Evolutionary conservation across 2,888 invertebrate genomes (phyloP).

Genomic region (Lasioglossum morio): DNA sequence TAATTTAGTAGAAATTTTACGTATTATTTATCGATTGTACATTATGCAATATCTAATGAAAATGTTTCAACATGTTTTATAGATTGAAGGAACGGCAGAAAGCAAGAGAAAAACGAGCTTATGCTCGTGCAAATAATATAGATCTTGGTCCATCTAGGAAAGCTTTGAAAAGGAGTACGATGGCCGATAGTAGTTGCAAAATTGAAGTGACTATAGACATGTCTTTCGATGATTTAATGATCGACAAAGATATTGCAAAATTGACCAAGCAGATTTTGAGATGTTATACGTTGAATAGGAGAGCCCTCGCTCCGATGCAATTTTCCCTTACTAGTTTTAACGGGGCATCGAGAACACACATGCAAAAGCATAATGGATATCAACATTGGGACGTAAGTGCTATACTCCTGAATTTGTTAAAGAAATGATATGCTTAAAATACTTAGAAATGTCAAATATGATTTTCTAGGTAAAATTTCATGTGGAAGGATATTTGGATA

Average conservation of each 20-base stretch:
- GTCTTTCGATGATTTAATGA: conserved; percentile 96
- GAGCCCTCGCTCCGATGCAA: conserved; percentile 92
- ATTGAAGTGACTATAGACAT: conserved; percentile 93
- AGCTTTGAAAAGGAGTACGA: conserved; percentile 90
- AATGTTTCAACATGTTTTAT: conserved; percentile 36
- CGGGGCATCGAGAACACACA: conserved; percentile 90
- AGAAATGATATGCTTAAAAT: background rate
- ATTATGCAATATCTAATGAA: background rate
- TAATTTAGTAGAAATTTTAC: background rate
- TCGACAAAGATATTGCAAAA: conserved; percentile 94
- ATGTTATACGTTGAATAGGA: conserved; percentile 95
- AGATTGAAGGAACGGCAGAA: conserved; percentile 89
- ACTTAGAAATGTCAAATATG: background rate
- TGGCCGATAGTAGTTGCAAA: conserved; percentile 89
- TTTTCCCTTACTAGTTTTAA: conserved; percentile 93
- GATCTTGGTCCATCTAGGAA: conserved; percentile 92
- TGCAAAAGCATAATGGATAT: conserved; percentile 94
- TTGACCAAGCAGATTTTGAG: conserved; percentile 95
- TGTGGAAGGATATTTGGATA: conserved; percentile 88
- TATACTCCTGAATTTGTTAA: background rate
- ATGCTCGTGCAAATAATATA: conserved; percentile 90
- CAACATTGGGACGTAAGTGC: conserved; percentile 95
- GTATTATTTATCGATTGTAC: background rate
- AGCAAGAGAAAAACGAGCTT: conserved; percentile 89
- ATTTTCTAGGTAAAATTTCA: conserved; percentile 89